Conservation (phyloP, 2,797 vertebrate genomes). For the Thaleichthys pacificus region DNA sequence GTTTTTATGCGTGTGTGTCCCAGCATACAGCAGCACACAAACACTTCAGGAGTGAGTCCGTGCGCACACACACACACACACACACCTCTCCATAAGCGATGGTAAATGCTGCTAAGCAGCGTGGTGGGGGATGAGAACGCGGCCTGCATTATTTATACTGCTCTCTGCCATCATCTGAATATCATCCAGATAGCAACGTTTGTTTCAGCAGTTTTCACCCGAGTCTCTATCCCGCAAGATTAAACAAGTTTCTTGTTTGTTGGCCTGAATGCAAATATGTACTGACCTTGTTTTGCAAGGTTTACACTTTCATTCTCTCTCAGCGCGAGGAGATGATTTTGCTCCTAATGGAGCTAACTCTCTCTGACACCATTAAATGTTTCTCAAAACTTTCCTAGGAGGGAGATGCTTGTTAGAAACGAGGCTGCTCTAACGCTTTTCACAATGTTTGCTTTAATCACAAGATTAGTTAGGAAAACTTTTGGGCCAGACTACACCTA, state of each 20-base stretch:
- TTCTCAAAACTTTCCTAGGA: not conserved
- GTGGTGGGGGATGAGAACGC: slow-evolving; percentile 30
- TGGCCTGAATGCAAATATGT: slow-evolving; percentile 46
- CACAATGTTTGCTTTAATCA: too few relatives aligned
- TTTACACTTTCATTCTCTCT: slow-evolving; percentile 32
- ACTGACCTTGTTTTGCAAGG: slow-evolving; percentile 46
- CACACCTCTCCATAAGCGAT: slow-evolving; percentile 38
- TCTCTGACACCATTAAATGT: not conserved
- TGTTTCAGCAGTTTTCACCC: slow-evolving; percentile 71
- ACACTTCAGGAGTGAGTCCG: not conserved
- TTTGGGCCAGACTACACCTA: too few relatives aligned
- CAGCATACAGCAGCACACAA: not conserved
- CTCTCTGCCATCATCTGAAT: slow-evolving; percentile 67
- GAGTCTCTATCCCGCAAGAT: slow-evolving; percentile 38
- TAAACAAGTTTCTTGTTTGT: slow-evolving; percentile 27
- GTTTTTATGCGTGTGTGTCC: not conserved
- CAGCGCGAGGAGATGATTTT: slow-evolving; percentile 32
- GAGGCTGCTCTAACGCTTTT: too few relatives aligned
- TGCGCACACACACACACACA: slow-evolving; percentile 6
- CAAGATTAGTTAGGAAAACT: too few relatives aligned
- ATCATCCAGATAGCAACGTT: slow-evolving; percentile 63
- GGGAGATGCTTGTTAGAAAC: not conserved
- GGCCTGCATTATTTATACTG: slow-evolving; percentile 77
- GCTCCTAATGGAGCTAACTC: slow-evolving; percentile 2
- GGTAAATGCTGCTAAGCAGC: slow-evolving; percentile 77